Base-by-base conservation (phyloP, 1,140 invertebrate species). In the Temnothorax curvispinosus region DNA sequence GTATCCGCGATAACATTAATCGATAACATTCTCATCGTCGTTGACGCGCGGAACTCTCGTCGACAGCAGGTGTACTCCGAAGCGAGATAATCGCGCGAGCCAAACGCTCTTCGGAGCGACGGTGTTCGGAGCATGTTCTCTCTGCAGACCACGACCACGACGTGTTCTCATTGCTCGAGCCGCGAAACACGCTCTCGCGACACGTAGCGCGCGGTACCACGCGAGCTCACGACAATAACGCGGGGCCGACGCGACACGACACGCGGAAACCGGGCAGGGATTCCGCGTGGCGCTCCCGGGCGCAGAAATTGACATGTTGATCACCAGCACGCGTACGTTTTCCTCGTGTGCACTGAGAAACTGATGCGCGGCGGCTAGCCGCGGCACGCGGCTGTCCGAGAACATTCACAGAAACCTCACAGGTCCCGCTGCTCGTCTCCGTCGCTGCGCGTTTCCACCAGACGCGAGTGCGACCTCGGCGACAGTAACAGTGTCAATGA, bases 241-340 rank as follows among this genome's bases (percentile, higher is more conserved):
- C 38, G 38, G 38, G 38, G 38, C 38, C 6, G 35, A 69, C 58
- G 65, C 56, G 69, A 65, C 15, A 41, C 38, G 38, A 41, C 38
- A 41, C 38, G 27, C 27, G 27, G 27, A 27, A 27, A 27, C 27
- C 27, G 27, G 27, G 27, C 27, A 27, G 27, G 27, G 27, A 27
- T 27, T 15, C 0, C 21, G n/a, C 35, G 65, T 7, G 62, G 52
- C 54, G 50, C 62, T 47, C 21, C n/a, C 58, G 44, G 15, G 35
- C 58, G 52, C 35, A 21, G 52, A 41, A 88, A 88, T 76, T 27
- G 60, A 67, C 69, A 64, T 78, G 72, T 44, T 90, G 58, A 90
- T 90, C 89, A 90, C 89, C 80, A 85, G 74, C 21, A 69, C 78
- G 74, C 90, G 80, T 91, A 91, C 90, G 86, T 91, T 91, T 91